phyloP scores from a whole-genome alignment of 2,797 vertebrate genomes.

The Salarias fasciatus region DNA sequence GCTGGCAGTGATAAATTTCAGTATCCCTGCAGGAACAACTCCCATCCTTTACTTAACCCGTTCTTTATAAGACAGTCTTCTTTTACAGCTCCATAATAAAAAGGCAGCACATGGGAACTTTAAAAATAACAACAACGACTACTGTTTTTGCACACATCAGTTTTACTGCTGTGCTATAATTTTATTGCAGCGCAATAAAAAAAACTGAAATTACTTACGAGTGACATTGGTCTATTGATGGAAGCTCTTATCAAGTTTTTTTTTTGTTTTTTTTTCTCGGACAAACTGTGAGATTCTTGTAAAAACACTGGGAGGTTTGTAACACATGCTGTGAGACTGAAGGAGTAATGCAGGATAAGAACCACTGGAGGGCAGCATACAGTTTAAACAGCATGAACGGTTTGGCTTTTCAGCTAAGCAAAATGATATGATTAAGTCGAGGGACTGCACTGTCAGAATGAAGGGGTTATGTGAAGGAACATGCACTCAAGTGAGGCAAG shows the following conservation, averaged over 20 bases:
- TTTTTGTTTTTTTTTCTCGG: background rate
- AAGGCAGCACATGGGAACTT: constrained; percentile 3
- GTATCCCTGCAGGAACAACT: constrained; percentile 81
- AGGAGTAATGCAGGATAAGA: constrained; percentile 40
- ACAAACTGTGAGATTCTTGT: constrained; percentile 1
- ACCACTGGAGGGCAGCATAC: constrained; percentile 79
- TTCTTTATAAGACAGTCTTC: constrained; percentile 40
- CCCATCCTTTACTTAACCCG: constrained; percentile 67
- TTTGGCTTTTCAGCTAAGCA: background rate
- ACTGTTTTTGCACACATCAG: background rate
- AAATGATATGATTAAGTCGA: background rate
- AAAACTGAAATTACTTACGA: constrained; percentile 5
- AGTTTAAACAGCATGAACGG: constrained; percentile 36
- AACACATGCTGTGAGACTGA: background rate
- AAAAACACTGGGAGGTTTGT: background rate
- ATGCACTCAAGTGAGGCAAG: too few relatives aligned
- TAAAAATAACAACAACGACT: constrained; percentile 2
- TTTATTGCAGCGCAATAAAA: constrained; percentile 9
- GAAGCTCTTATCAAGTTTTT: background rate
- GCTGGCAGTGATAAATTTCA: constrained; percentile 94
- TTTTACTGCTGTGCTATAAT: background rate
- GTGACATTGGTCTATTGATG: background rate
- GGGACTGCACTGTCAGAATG: too few relatives aligned
- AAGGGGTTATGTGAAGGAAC: too few relatives aligned
- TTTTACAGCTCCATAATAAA: constrained; percentile 28